Percentiles rank a stretch among this genome's conserved stretches.
Conservation (phyloP, 2,797 vertebrate genomes). For the Alfaro cultratus region DNA sequence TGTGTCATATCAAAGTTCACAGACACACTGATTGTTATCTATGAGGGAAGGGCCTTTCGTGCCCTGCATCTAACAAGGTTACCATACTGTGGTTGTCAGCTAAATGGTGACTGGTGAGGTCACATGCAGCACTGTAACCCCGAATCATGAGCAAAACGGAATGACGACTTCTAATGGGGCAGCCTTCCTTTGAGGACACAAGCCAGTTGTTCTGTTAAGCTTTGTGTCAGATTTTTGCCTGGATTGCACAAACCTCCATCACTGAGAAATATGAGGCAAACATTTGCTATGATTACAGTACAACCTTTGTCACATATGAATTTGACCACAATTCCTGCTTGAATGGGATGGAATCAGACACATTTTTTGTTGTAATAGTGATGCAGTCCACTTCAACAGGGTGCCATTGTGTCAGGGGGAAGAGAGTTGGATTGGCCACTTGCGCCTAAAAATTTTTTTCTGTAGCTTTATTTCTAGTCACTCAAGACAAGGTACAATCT, state of each 20-base stretch:
- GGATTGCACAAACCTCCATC: conserved; percentile 55
- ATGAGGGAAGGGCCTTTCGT: conserved; percentile 61
- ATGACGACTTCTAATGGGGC: conserved; percentile 66
- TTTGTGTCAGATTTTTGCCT: conserved; percentile 51
- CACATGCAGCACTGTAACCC: conserved; percentile 64
- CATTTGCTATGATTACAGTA: conserved; percentile 29
- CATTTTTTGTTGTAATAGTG: not conserved
- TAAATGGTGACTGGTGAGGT: conserved; percentile 76
- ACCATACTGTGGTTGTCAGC: conserved; percentile 70
- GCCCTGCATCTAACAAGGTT: conserved; percentile 69
- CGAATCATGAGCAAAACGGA: conserved; percentile 60
- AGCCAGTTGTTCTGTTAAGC: conserved; percentile 47
- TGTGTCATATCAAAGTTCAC: conserved; percentile 75
- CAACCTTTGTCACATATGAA: conserved; percentile 13
- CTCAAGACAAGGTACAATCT: not conserved
- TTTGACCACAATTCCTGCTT: conserved; percentile 18
- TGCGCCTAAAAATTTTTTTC: not conserved
- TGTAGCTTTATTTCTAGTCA: not conserved
- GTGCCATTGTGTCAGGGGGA: not conserved
- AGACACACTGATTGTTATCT: conserved; percentile 77
- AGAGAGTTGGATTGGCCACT: no score
- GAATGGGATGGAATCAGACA: conserved; percentile 7
- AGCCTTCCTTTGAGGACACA: conserved; percentile 60
- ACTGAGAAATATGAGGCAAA: conserved; percentile 50
- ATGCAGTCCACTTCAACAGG: not conserved